These are phyloP conservation scores for Drosophila limbata DNA, from an alignment of 2,888 invertebrate genomes.

Conservation along the genomic window DNA sequence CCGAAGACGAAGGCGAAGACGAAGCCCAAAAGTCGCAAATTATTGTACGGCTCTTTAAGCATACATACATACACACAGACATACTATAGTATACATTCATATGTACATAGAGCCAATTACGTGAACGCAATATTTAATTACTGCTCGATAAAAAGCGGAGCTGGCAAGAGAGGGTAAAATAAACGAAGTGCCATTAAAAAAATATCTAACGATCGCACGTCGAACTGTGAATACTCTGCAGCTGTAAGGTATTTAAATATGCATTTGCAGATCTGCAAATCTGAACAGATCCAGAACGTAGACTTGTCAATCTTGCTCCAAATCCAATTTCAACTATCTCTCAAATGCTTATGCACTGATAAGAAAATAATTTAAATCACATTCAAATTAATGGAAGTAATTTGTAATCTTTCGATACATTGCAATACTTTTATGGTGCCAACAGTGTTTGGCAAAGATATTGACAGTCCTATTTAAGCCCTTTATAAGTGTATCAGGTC, in stretches of 20 bases:
- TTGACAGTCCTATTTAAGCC: neutral
- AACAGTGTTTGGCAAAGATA: neutral
- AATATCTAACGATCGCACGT: neutral
- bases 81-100: neutral
- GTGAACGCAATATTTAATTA: slow-evolving; percentile 71
- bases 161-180: slow-evolving; percentile 26
- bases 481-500: slow-evolving; percentile 4
- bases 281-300: no score
- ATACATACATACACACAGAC: neutral
- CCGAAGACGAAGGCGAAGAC: neutral
- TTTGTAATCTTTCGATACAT: no score
- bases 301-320: no score
- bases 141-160: slow-evolving; percentile 41
- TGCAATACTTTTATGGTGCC: no score
- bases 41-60: slow-evolving; percentile 29
- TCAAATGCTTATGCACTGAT: no score
- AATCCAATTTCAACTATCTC: no score
- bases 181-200: slow-evolving; percentile 24
- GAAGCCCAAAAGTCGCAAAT: slow-evolving; percentile 18
- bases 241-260: neutral
- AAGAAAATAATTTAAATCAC: neutral
- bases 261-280: no score
- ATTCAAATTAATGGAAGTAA: neutral
- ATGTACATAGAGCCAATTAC: slow-evolving; percentile 56
- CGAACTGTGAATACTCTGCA: slow-evolving; percentile 17